These are phyloP conservation scores for Eilema sororculum DNA, from an alignment of 2,888 invertebrate species.

Conservation along the genomic window DNA sequence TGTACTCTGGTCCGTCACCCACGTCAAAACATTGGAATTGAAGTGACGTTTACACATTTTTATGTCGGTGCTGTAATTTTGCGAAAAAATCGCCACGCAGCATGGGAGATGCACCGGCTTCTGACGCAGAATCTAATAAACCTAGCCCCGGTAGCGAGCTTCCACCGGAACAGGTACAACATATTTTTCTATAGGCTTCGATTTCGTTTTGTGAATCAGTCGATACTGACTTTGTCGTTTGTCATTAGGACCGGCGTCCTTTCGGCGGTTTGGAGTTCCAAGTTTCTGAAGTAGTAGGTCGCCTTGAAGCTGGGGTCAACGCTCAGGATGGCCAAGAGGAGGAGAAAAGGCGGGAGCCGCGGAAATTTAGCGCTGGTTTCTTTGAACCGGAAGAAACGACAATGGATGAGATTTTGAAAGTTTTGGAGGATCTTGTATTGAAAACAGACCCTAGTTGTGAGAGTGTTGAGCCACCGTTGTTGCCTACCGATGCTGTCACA, in stretches of 20 bases:
- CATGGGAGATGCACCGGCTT: constrained; percentile 81
- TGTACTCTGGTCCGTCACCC: constrained; percentile 39
- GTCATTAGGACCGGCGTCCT: constrained; percentile 87
- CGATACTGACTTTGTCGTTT: constrained; percentile 54
- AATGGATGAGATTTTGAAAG: constrained; percentile 88
- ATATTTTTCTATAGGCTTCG: constrained; percentile 1
- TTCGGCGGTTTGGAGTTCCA: constrained; percentile 90
- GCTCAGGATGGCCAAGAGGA: constrained; percentile 76
- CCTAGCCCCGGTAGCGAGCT: constrained; percentile 65
- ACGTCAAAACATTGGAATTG: constrained; percentile 79
- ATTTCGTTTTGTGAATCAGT: constrained; percentile 29
- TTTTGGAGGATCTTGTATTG: constrained; percentile 87
- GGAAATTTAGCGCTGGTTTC: constrained; percentile 84
- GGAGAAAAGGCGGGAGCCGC: constrained; percentile 71
- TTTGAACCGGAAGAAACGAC: constrained; percentile 85
- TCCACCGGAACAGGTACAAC: constrained; percentile 70
- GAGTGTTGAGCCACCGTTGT: constrained; percentile 87
- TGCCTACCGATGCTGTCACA: constrained; percentile 88
- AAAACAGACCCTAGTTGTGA: constrained; percentile 89
- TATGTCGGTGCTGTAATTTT: constrained; percentile 75
- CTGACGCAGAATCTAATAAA: constrained; percentile 73
- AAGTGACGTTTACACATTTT: constrained; percentile 85
- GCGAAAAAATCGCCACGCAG: constrained; percentile 80
- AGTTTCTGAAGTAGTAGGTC: constrained; percentile 91
- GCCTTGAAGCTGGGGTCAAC: constrained; percentile 89